Conservation (phyloP, 2,888 invertebrate species). For the Choristoneura rosaceana region DNA sequence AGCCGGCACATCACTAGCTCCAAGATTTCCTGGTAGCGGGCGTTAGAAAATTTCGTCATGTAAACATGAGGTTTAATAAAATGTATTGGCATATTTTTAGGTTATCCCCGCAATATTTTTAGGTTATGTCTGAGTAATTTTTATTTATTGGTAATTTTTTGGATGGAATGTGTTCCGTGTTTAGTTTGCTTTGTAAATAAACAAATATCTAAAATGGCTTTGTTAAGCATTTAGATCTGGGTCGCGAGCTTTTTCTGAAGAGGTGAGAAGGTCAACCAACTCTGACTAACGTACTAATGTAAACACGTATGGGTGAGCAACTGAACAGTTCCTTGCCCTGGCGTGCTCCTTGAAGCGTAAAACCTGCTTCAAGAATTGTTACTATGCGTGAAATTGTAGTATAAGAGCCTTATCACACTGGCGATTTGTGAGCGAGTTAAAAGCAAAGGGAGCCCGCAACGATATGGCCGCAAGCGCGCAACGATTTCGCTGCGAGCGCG, state of each 20-base stretch:
- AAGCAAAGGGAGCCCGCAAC: no score
- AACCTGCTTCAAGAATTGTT: conserved; percentile 13
- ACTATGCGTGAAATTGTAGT: background rate
- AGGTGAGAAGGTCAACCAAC: conserved; percentile 39
- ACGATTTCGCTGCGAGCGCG: no score
- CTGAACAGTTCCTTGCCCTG: conserved; percentile 25
- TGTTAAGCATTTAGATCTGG: conserved; percentile 13
- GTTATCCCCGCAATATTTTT: conserved; percentile 50
- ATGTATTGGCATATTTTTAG: conserved; percentile 39
- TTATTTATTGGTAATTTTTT: conserved; percentile 32
- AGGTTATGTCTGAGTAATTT: conserved; percentile 47
- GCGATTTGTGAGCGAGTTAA: no score
- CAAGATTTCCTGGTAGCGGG: conserved; percentile 53
- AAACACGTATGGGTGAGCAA: conserved; percentile 14
- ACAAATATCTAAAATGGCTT: conserved; percentile 27
- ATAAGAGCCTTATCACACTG: no score
- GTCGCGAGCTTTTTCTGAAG: conserved; percentile 19
- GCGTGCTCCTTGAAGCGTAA: conserved; percentile 17
- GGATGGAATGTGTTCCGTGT: conserved; percentile 30
- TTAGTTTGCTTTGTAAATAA: conserved; percentile 39
- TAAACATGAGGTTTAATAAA: conserved; percentile 54
- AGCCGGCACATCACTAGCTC: conserved; percentile 55
- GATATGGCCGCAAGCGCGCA: no score
- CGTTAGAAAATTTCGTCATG: conserved; percentile 51
- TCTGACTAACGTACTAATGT: conserved; percentile 18